Percentiles rank a stretch among this genome's conserved stretches.
Conservation (phyloP, 2,797 vertebrate species). For the Ibycter americanus region DNA sequence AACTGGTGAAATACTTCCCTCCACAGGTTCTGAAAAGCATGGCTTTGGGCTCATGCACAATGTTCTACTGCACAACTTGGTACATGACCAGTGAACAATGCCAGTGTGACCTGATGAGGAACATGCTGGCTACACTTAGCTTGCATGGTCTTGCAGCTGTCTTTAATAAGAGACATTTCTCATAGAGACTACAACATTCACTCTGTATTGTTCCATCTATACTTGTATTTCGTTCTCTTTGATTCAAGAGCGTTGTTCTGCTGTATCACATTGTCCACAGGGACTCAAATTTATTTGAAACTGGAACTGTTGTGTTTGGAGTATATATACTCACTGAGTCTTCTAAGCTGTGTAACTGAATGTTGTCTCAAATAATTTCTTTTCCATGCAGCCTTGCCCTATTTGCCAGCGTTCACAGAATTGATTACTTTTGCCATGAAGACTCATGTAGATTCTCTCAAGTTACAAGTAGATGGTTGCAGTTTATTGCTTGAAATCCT, state of each 20-base stretch:
- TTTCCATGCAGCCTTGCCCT: neutral
- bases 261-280: neutral
- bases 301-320: neutral
- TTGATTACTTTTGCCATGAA: constrained; percentile 37
- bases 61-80: neutral
- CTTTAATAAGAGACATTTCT: neutral
- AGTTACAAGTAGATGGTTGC: constrained; percentile 61
- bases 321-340: neutral
- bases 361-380: neutral
- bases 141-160: neutral
- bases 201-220: neutral
- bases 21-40: neutral
- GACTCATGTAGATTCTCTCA: constrained; percentile 29
- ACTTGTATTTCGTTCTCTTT: neutral
- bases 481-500: constrained; percentile 63
- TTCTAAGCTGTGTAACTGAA: neutral
- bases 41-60: neutral
- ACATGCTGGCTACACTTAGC: neutral
- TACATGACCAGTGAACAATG: neutral
- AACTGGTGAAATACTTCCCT: neutral
- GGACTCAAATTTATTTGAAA: neutral
- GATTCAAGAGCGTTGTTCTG: neutral
- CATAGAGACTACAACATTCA: neutral
- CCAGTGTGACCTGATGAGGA: neutral
- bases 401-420: neutral